Base-by-base conservation (phyloP, 2,797 vertebrate genomes). In the Tokudaia muenninki region DNA sequence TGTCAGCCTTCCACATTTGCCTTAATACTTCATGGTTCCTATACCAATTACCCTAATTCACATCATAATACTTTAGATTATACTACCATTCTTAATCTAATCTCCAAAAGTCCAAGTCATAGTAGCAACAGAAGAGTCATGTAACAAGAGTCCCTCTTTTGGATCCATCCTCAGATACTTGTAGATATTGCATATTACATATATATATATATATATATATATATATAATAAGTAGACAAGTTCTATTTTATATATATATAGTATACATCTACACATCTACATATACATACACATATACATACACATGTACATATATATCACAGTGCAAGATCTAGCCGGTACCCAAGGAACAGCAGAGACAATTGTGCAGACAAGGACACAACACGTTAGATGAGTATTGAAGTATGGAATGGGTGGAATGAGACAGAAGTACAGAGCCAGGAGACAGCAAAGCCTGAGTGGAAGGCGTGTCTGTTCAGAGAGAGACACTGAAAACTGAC, bases 401-500 rank as follows among this genome's bases (percentile, higher is more conserved):
- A 94, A 90, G 31, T 77, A 26, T 1, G 26, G 95, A 31, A 90
- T 19, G 29, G 50, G 6, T 13, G 24, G 80, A 14, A 8, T 83
- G 21, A 29, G 8, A 84, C 29, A 19, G 29, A 14, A 57, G 26
- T 34, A 57, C 34, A 93, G 22, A 37, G 65, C 6, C 37, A 83
- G 87, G 50, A 61, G 17, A 82, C 97, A 90, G 55, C 17, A 4
- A 59, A 80, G 6, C 70, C 31, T 21, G 37, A 24, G 44, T 31
- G 17, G 52, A 78, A 90, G 34, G 24, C 34, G 70, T 83, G 17
- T 4, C 70, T 84, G 29, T 61, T 41, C 44, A 83, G 61, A 92
- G 52, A 86, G 79, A 90, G 41, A 63, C 65, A 44, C 91, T 84
- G 70, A 89, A 95, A 61, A 29, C 52, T 61, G 84, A 67, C 41